phyloP scores from a whole-genome alignment of 2,113 vertebrate genomes.

The Bubo blakistoni region DNA sequence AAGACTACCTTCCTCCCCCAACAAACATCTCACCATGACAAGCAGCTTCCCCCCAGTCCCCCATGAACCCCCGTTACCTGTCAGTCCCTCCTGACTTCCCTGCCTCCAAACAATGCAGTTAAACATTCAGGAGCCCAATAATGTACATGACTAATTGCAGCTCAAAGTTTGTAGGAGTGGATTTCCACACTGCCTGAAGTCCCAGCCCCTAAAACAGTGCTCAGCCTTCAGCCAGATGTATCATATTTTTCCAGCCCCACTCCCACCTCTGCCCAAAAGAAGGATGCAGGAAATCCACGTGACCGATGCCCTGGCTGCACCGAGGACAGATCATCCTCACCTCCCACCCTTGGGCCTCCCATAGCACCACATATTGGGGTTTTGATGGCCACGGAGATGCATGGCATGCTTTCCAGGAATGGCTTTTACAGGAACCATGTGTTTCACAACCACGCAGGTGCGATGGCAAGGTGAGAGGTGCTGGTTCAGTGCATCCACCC shows the following conservation, averaged over 20 bases:
- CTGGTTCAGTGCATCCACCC: background rate
- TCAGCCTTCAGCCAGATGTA: background rate
- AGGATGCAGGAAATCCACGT: background rate
- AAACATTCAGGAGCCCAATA: background rate
- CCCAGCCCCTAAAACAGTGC: background rate
- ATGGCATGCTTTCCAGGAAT: background rate
- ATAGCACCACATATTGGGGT: rapidly evolving
- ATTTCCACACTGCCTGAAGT: background rate
- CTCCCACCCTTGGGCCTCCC: background rate
- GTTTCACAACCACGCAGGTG: rapidly evolving
- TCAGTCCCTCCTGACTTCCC: background rate
- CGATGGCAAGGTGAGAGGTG: background rate
- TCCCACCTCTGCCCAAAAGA: background rate
- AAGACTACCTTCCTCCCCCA: background rate
- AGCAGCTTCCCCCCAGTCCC: background rate
- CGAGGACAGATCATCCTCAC: background rate
- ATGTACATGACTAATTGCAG: background rate
- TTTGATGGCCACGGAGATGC: background rate
- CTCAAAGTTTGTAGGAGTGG: background rate
- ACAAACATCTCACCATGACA: rapidly evolving
- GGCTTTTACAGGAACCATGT: background rate
- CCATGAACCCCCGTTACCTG: background rate
- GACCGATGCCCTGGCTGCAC: rapidly evolving
- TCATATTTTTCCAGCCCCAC: background rate
- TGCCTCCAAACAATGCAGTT: background rate